Percentiles rank a stretch among this genome's conserved stretches.
phyloP scores from a whole-genome alignment of 92 coral and sea anemone genomes.

The Umimayanthus kanabou region DNA sequence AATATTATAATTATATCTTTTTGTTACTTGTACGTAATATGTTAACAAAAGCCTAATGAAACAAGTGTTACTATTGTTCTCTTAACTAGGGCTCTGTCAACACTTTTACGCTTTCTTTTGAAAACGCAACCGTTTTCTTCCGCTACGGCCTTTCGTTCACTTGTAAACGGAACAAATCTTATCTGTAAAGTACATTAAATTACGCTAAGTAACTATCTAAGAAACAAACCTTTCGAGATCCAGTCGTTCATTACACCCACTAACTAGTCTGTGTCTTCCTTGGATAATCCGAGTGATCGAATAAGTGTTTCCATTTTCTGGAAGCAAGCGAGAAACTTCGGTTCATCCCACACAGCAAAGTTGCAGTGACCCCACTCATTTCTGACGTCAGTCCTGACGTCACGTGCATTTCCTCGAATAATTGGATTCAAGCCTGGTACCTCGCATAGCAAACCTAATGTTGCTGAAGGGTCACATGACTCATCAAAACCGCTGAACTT shows the following conservation, averaged over 20 bases:
- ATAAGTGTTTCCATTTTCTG: slow-evolving; percentile 54
- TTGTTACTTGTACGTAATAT: too few species aligned
- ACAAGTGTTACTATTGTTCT: too few species aligned
- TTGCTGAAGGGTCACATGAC: slow-evolving; percentile 56
- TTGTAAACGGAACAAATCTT: too few species aligned
- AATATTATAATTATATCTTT: too few species aligned
- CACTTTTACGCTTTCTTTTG: too few species aligned
- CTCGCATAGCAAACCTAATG: slow-evolving; percentile 40
- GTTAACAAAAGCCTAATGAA: too few species aligned
- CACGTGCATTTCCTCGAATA: slow-evolving; percentile 28
- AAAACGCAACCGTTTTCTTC: too few species aligned
- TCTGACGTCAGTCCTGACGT: slow-evolving; percentile 52
- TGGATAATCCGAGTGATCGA: slow-evolving; percentile 7
- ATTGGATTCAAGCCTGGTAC: slow-evolving; percentile 32
- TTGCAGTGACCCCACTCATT: slow-evolving; percentile 70
- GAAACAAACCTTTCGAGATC: slow-evolving; percentile 39
- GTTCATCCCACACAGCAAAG: slow-evolving; percentile 51
- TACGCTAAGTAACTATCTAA: neutral
- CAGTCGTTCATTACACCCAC: slow-evolving; percentile 34
- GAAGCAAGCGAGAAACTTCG: slow-evolving; percentile 38
- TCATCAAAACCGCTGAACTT: slow-evolving; percentile 56
- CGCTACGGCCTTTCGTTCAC: too few species aligned
- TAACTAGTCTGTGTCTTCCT: neutral
- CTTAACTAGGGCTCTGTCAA: too few species aligned
- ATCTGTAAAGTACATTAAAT: too few species aligned